These are phyloP conservation scores for Pteruthius melanotis DNA, from an alignment of 2,113 vertebrate species.

Conservation along the genomic window DNA sequence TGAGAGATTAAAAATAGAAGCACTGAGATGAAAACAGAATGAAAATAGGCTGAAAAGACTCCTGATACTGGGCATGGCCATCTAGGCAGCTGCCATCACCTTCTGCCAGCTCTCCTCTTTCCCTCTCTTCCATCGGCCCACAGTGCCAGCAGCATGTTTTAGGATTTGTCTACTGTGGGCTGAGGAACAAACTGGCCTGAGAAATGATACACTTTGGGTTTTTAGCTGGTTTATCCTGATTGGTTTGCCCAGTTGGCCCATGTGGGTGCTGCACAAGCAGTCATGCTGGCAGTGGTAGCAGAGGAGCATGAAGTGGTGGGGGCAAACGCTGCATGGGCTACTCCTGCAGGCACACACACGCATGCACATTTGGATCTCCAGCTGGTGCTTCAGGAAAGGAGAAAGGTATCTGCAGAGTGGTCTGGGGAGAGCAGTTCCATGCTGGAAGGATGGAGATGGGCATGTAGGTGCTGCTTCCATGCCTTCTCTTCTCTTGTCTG, in stretches of 20 bases:
- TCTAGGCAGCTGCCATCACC: background rate
- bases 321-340: background rate
- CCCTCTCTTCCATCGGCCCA: rapidly evolving
- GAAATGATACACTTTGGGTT: background rate
- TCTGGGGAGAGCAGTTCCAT: background rate
- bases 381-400: background rate
- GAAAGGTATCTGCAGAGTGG: background rate
- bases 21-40: background rate
- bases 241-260: background rate
- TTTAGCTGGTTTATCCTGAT: background rate
- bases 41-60: background rate
- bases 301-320: background rate
- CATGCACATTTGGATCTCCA: background rate
- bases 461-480: background rate
- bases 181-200: background rate
- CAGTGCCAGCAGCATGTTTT: background rate
- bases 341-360: background rate
- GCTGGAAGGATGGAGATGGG: background rate
- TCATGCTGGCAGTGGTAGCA: background rate
- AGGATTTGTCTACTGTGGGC: background rate
- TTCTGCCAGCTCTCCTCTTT: background rate
- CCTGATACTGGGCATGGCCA: background rate
- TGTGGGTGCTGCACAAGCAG: rapidly evolving
- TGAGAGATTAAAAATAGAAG: background rate
- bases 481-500: background rate